Base-by-base conservation (phyloP, 2,888 invertebrate genomes). In the Catocala fraxini region DNA sequence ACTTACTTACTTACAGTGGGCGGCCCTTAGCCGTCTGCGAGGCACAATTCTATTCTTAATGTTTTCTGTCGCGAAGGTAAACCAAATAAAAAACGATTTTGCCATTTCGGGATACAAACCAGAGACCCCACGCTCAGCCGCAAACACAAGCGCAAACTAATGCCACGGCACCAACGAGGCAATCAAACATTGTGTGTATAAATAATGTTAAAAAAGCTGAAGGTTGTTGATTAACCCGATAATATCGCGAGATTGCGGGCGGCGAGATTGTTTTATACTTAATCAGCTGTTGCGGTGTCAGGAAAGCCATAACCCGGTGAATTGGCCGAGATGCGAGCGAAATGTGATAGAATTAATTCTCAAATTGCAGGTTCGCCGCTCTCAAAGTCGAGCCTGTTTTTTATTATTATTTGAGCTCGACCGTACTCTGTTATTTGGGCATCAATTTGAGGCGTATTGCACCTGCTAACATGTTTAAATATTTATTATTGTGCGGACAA, bases 381-480 rank as follows among this genome's bases (percentile, higher is more conserved):
- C 80, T 83, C 83, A 85, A 83, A 83, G 78, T 75, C 79, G 78
- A 70, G 65, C 79, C 73, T 65, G 79, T 87, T 85, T 63, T 88
- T 86, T 85, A 80, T 86, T 85, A 85, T 86, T 86, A 86, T 86
- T 88, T 85, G 80, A 85, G 82, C 80, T 80, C 83, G 72, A 64
- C 71, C 82, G 80, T 83, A 86, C 86, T 80, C 88, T 90, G 90
- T 91, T 91, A 90, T 90, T 90, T 89, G 86, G 84, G 84, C 87
- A 87, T 85, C 86, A 85, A 88, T 90, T 89, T 89, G 83, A 86
- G 84, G 85, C 85, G 83, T 89, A 89, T 85, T 88, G 86, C 91
- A 91, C 90, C 91, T 91, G 91, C 89, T 87, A 88, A 87, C 89
- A 86, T 90, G 85, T 89, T 90, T 90, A 88, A 91, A 90, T 91